Percentiles rank a stretch among this genome's conserved stretches.
These are phyloP conservation scores for Podarcis raffonei DNA, from an alignment of 2,113 vertebrate genomes.

Conservation along the genomic window DNA sequence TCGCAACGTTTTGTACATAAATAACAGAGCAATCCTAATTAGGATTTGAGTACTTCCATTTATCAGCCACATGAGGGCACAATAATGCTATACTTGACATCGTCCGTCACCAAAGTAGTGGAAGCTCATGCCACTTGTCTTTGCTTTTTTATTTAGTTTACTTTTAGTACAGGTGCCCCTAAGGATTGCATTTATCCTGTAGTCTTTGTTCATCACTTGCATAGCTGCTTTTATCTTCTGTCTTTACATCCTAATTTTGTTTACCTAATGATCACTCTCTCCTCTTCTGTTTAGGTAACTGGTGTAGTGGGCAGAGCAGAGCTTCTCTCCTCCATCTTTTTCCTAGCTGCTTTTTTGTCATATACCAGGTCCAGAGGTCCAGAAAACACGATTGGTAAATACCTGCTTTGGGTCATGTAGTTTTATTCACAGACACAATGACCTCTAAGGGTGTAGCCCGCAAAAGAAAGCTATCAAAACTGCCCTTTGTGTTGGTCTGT, in stretches of 20 bases:
- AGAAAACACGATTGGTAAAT: conserved; percentile 91
- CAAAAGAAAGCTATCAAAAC: neutral
- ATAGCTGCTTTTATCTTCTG: neutral
- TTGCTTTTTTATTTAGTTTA: neutral
- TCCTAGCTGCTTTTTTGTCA: conserved; percentile 92
- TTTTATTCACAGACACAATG: neutral
- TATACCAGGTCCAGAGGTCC: conserved; percentile 93
- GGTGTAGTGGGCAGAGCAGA: conserved; percentile 98
- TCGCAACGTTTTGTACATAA: neutral
- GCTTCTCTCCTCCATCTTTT: conserved; percentile 95
- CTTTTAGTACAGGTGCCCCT: neutral
- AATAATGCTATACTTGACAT: conserved; percentile 1
- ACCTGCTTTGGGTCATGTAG: neutral
- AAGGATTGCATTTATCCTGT: neutral
- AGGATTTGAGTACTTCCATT: neutral
- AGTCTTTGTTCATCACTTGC: neutral
- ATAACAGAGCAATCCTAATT: neutral
- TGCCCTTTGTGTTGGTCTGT: neutral
- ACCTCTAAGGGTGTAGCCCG: neutral
- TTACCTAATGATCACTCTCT: neutral
- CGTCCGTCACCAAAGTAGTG: neutral
- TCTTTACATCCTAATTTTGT: neutral
- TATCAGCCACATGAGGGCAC: conserved; percentile 68
- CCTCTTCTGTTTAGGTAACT: conserved; percentile 83
- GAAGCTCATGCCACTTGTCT: rapidly evolving